Base-by-base conservation (phyloP, 2,797 vertebrate genomes). In the Oryzias sinensis region DNA sequence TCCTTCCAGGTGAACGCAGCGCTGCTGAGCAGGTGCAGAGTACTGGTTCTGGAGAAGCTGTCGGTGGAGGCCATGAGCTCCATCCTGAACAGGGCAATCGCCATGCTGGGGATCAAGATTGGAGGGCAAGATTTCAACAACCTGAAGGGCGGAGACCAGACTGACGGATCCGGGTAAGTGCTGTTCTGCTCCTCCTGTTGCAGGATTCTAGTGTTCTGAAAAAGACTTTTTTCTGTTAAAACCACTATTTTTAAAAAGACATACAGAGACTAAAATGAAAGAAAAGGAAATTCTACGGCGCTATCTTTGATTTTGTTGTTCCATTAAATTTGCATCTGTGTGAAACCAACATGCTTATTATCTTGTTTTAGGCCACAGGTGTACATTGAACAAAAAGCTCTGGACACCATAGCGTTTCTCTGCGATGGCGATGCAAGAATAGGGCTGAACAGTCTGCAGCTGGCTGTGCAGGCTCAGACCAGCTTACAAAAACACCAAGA, bases 1-100 rank as follows among this genome's bases (percentile, higher is more conserved):
- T 99, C 97, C 60, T 99, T 99, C 87, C 96, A 98, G 89, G 95
- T 99, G 68, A 99, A 97, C 0, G 89, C 93, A 0, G 97, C 97
- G 18, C 90, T 99, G 54, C 89, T 99, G 73, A 98, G 97, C 87
- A 93, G 97, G 1, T 99, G 97, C 77, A 89, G 93, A 16, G 97
- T 99, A 75, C 91, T 99, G 13, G 97, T 98, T 52, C 90, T 99
- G 65, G 95, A 98, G 88, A 96, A 94, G 80, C 92, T 99, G 49
- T 95, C 94, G 0, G 94, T 93, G 29, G 94, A 95, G 65, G 95
- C 96, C 0, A 93, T 98, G 96, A 87, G 91, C 68, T 92, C 85
- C 20, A 99, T 97, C 47, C 91, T 99, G 83, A 79, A 88, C 80
- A 84, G 96, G 65, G 97, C 96, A 0, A 69, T 97, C 66, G 81